Percentiles rank a stretch among this genome's conserved stretches.
Conservation (phyloP, 2,888 invertebrate genomes). For the Tipula unca region DNA sequence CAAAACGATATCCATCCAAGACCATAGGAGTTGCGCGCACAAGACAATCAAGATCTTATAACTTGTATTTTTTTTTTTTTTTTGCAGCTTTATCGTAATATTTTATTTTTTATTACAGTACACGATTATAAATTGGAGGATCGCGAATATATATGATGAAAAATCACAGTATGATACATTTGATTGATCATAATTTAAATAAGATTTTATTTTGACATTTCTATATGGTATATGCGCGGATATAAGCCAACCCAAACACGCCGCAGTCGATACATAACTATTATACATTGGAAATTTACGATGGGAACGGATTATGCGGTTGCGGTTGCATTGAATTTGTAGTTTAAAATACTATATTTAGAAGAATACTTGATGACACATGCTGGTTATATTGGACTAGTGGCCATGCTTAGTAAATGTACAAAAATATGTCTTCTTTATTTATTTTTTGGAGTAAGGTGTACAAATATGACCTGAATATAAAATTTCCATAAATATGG, state of each 20-base stretch:
- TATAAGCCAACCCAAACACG: not conserved
- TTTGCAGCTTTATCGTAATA: not conserved
- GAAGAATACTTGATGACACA: too few relatives aligned
- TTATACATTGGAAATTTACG: not conserved
- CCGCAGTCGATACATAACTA: not conserved
- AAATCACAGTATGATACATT: not conserved
- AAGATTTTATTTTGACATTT: not conserved
- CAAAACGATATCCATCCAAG: not conserved
- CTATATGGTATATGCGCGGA: not conserved
- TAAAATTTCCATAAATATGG: too few relatives aligned
- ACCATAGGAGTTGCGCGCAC: not conserved
- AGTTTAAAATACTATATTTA: too few relatives aligned
- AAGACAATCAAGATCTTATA: not conserved
- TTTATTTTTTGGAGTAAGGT: too few relatives aligned
- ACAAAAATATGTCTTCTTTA: too few relatives aligned
- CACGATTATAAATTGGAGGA: not conserved
- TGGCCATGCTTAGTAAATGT: too few relatives aligned
- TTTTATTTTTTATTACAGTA: not conserved
- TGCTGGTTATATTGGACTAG: too few relatives aligned
- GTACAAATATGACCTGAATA: too few relatives aligned
- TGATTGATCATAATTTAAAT: not conserved
- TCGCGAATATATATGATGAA: not conserved
- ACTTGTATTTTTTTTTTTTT: not conserved
- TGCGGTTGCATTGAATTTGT: too few relatives aligned
- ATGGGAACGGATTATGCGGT: not conserved